phyloP scores from a whole-genome alignment of 2,113 vertebrate species.

The Epinephelus moara region DNA sequence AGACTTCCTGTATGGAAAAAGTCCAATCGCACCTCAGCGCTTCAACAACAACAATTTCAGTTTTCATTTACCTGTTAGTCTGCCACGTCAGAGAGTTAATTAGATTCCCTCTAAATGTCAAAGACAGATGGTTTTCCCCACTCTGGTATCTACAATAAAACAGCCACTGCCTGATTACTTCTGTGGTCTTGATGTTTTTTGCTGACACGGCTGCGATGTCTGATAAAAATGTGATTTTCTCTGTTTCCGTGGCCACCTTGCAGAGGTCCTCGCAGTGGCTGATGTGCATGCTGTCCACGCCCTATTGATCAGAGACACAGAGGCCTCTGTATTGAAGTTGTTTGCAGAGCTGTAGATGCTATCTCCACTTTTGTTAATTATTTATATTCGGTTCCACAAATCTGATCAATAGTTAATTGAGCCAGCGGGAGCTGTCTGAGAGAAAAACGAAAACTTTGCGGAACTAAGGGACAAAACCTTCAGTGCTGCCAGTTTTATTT shows the following conservation, averaged over 20 bases:
- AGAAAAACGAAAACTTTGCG: conserved; percentile 65
- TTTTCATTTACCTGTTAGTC: conserved; percentile 37
- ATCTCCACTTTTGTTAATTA: conserved; percentile 80
- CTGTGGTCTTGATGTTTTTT: conserved; percentile 58
- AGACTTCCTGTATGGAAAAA: background rate
- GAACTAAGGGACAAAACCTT: conserved; percentile 37
- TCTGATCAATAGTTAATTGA: conserved; percentile 83
- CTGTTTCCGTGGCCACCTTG: conserved; percentile 60
- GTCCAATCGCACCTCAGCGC: background rate
- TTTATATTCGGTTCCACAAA: conserved; percentile 78
- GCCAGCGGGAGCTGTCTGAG: conserved; percentile 52
- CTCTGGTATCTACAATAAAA: conserved; percentile 57
- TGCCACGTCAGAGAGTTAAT: conserved; percentile 34
- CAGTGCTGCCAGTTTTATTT: conserved; percentile 41
- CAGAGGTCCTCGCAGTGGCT: conserved; percentile 54
- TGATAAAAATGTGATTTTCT: conserved; percentile 72
- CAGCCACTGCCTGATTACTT: conserved; percentile 48
- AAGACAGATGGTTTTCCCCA: conserved; percentile 33
- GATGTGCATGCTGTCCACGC: conserved; percentile 50
- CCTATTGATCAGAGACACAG: conserved; percentile 75
- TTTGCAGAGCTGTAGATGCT: conserved; percentile 77
- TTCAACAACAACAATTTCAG: conserved; percentile 16
- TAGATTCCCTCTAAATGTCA: conserved; percentile 51
- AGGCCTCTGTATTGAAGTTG: conserved; percentile 65
- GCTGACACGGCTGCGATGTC: conserved; percentile 67